These are phyloP conservation scores for Drosophila elegans DNA, from an alignment of 1,140 invertebrate species.

Conservation along the genomic window DNA sequence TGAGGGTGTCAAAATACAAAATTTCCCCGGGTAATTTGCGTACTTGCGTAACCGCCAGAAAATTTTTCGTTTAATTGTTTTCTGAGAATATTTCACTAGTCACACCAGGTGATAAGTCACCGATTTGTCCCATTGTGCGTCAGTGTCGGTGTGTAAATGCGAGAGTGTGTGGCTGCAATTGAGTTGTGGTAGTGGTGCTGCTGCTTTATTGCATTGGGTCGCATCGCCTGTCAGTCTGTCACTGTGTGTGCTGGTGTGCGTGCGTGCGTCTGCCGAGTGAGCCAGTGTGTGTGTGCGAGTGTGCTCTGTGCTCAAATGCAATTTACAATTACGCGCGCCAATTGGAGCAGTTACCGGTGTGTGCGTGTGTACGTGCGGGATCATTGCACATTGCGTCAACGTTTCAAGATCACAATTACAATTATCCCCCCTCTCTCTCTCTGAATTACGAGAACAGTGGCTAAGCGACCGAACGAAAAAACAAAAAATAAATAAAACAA, in stretches of 20 bases:
- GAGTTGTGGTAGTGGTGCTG: slow-evolving; percentile 11
- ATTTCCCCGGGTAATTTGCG: not conserved
- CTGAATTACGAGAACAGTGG: slow-evolving; percentile 60
- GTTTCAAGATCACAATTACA: slow-evolving; percentile 78
- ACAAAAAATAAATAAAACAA: slow-evolving; percentile 13
- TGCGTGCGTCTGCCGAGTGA: slow-evolving; percentile 30
- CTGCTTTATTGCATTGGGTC: slow-evolving; percentile 20
- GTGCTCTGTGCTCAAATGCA: slow-evolving; percentile 73
- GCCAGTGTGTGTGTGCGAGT: slow-evolving; percentile 16
- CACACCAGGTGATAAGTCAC: slow-evolving; percentile 13
- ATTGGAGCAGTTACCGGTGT: slow-evolving; percentile 46
- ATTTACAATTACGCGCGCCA: slow-evolving; percentile 75
- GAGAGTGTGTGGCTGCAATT: not conserved
- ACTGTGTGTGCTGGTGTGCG: slow-evolving; percentile 27
- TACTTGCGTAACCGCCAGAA: not conserved
- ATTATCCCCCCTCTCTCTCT: slow-evolving; percentile 10
- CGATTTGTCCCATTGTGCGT: slow-evolving; percentile 63
- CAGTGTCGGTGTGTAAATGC: slow-evolving; percentile 8
- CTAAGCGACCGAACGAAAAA: slow-evolving; percentile 25
- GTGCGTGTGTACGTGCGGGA: slow-evolving; percentile 62
- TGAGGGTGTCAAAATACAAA: too few species aligned
- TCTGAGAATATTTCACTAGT: not conserved
- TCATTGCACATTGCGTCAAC: slow-evolving; percentile 82
- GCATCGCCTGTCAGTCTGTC: slow-evolving; percentile 57
- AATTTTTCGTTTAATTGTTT: not conserved